These are phyloP conservation scores for Tetrao urogallus DNA, from an alignment of 2,113 vertebrate species.

Conservation along the genomic window DNA sequence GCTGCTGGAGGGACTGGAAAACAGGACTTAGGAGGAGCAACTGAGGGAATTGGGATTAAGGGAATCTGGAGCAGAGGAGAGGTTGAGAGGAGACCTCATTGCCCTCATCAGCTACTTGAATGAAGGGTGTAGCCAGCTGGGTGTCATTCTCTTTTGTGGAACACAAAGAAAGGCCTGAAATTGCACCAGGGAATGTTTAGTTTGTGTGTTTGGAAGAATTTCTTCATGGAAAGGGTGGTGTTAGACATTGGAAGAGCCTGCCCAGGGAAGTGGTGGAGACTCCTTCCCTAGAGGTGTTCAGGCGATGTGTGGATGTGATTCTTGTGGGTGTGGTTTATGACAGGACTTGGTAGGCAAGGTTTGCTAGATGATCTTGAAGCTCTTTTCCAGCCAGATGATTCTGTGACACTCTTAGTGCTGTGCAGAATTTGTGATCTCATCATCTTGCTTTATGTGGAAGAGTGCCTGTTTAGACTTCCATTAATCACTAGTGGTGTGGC, in stretches of 20 bases:
- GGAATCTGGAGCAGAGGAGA: not conserved
- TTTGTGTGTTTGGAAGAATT: too few relatives aligned
- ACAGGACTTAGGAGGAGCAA: not conserved
- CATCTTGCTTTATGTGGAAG: not conserved
- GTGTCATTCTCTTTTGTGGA: not conserved
- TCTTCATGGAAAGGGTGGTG: too few relatives aligned
- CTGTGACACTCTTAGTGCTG: not conserved
- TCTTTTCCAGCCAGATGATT: too few relatives aligned
- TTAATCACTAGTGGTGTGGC: not conserved
- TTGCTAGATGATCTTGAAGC: not conserved
- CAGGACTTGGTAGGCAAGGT: not conserved
- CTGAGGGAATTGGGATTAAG: not conserved
- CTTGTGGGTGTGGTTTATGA: not conserved
- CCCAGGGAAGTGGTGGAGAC: not conserved
- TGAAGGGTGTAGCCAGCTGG: not conserved
- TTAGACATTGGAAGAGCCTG: too few relatives aligned
- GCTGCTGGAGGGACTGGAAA: not conserved
- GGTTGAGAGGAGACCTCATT: not conserved
- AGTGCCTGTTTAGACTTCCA: fast-evolving
- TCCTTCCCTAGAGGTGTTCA: not conserved
- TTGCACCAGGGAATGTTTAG: too few relatives aligned
- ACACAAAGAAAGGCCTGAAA: too few relatives aligned
- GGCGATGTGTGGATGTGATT: not conserved
- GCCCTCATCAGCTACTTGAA: not conserved
- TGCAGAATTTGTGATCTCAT: not conserved